A percentile compares a stretch with the other conserved stretches of the same genome.
These are phyloP conservation scores for Suncus etruscus DNA, from an alignment of 2,113 vertebrate species.

Conservation along the genomic window DNA sequence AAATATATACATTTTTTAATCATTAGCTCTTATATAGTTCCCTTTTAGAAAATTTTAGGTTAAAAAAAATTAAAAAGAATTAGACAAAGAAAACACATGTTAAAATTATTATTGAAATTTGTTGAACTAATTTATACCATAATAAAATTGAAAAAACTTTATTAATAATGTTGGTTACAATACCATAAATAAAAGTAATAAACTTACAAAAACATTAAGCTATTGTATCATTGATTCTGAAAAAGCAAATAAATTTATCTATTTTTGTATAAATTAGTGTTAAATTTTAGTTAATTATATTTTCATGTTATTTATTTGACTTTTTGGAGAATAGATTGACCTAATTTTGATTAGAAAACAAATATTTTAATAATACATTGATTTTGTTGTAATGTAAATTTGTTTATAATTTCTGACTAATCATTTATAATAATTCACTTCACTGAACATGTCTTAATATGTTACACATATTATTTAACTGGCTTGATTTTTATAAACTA, in stretches of 20 bases:
- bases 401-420: conserved; percentile 49
- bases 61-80: not conserved
- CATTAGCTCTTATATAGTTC: not conserved
- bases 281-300: not conserved
- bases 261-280: not conserved
- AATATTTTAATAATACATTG: conserved; percentile 37
- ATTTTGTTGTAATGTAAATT: conserved; percentile 58
- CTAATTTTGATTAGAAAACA: conserved; percentile 62
- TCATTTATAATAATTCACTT: not conserved
- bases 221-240: not conserved
- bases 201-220: not conserved
- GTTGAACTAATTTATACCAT: not conserved
- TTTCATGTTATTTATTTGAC: conserved; percentile 16
- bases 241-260: not conserved
- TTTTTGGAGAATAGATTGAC: conserved; percentile 17
- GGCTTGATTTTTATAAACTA: not conserved
- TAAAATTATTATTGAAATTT: too few species aligned
- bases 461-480: not conserved
- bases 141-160: not conserved
- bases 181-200: not conserved
- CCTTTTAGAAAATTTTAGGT: not conserved
- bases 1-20: not conserved
- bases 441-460: not conserved
- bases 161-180: not conserved
- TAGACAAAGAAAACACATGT: not conserved